Conservation (phyloP, 2,888 invertebrate species). For the Chrysolina haemoptera region DNA sequence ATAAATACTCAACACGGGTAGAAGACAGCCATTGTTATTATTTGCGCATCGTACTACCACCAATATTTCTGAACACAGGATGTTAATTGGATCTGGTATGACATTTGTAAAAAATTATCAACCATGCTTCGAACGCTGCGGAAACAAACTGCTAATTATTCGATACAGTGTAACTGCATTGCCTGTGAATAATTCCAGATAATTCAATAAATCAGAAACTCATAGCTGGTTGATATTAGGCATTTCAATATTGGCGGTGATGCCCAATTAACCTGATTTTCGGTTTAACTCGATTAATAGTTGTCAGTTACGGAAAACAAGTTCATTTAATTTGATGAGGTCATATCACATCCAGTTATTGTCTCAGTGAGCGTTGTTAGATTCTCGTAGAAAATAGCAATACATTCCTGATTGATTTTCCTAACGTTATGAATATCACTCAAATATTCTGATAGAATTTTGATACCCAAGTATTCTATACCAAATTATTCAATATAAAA, state of each 20-base stretch:
- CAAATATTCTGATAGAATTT: too few relatives aligned
- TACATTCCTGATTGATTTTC: too few relatives aligned
- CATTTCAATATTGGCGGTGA: background rate
- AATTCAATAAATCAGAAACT: background rate
- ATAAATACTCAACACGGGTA: too few relatives aligned
- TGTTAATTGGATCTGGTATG: background rate
- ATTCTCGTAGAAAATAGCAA: too few relatives aligned
- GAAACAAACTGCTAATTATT: background rate
- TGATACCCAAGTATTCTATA: too few relatives aligned
- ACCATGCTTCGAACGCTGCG: background rate
- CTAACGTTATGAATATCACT: too few relatives aligned
- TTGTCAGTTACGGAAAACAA: background rate
- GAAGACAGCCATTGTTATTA: too few relatives aligned
- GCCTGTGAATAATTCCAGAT: background rate
- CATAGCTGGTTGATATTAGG: background rate
- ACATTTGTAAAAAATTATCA: background rate
- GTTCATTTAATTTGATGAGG: background rate
- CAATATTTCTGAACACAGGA: too few relatives aligned
- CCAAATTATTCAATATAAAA: too few relatives aligned
- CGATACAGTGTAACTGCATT: background rate
- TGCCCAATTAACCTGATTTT: background rate
- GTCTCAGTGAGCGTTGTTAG: too few relatives aligned
- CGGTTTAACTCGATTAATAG: background rate
- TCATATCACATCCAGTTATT: too few relatives aligned
- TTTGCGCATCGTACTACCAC: too few relatives aligned